These are phyloP conservation scores for Heliocidaris tuberculata DNA, from an alignment of 35 echinoderm and acorn worm genomes.

Conservation along the genomic window DNA sequence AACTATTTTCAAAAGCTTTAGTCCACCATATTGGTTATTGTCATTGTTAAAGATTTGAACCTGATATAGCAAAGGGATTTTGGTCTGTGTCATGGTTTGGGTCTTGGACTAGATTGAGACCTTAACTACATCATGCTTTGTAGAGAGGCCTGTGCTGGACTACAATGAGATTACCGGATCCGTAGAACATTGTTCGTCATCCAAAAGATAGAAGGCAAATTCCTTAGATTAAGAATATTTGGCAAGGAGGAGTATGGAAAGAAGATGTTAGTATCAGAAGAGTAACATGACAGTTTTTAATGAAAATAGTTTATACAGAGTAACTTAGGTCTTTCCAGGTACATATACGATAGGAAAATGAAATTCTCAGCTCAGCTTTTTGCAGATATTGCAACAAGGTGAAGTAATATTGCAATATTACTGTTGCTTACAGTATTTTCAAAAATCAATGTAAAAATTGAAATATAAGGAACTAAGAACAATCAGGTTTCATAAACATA, in stretches of 20 bases:
- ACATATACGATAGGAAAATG: not conserved
- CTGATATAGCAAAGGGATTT: not conserved
- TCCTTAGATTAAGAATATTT: not conserved
- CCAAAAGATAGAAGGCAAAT: slow-evolving; percentile 17
- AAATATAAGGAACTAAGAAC: not conserved
- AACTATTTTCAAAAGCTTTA: too few species aligned
- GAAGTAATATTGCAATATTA: too few species aligned
- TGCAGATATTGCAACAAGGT: not conserved
- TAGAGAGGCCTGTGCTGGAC: not conserved
- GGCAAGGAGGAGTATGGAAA: not conserved
- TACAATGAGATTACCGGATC: not conserved
- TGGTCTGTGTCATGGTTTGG: not conserved
- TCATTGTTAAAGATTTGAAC: not conserved
- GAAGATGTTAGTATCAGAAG: slow-evolving; percentile 7
- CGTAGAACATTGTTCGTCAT: not conserved
- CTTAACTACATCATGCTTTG: not conserved
- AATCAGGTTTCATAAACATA: not conserved
- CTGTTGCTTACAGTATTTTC: not conserved
- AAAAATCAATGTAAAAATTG: not conserved
- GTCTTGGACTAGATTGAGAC: not conserved
- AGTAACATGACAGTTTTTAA: not conserved
- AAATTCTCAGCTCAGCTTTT: not conserved
- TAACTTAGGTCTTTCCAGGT: not conserved
- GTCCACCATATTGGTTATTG: too few species aligned
- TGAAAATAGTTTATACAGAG: not conserved